These are phyloP conservation scores for Coryphaenoides rupestris DNA, from an alignment of 2,113 vertebrate genomes.

Conservation along the genomic window DNA sequence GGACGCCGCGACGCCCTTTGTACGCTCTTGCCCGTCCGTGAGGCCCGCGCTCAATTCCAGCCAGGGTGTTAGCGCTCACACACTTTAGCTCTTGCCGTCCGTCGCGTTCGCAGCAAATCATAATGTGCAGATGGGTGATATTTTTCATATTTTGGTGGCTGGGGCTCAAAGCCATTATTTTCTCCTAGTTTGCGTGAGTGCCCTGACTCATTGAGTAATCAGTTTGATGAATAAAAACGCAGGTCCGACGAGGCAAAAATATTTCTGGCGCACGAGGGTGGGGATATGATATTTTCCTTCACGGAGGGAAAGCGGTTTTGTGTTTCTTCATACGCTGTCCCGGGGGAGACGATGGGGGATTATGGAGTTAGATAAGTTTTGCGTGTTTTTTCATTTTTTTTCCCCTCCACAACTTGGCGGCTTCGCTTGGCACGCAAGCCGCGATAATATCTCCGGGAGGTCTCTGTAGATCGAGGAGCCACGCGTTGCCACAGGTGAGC, in stretches of 20 bases:
- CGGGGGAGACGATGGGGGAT: constrained; percentile 21
- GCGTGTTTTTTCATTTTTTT: constrained; percentile 3
- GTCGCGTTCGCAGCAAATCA: constrained; percentile 57
- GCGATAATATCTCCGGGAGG: no score
- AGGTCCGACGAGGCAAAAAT: constrained; percentile 32
- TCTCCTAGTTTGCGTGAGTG: constrained; percentile 54
- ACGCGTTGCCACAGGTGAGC: constrained; percentile 7
- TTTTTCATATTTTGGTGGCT: constrained; percentile 61
- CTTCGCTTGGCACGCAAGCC: no score
- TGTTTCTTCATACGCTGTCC: not conserved
- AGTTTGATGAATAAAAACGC: constrained; percentile 65
- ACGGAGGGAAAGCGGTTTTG: no score
- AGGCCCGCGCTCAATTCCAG: constrained; percentile 71
- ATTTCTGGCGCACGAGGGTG: no score
- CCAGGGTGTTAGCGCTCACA: constrained; percentile 58
- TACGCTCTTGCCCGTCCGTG: no score
- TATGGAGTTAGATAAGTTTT: constrained; percentile 15
- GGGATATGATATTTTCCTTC: no score
- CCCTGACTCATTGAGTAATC: constrained; percentile 60
- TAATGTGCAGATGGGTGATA: constrained; percentile 58
- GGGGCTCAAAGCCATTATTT: constrained; percentile 49
- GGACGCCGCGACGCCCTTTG: no score
- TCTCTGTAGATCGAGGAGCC: no score
- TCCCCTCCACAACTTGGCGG: no score
- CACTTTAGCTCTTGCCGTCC: no score